Evolutionary conservation across 1,140 invertebrate species (phyloP).

Genomic region (Leptinotarsa texana): DNA sequence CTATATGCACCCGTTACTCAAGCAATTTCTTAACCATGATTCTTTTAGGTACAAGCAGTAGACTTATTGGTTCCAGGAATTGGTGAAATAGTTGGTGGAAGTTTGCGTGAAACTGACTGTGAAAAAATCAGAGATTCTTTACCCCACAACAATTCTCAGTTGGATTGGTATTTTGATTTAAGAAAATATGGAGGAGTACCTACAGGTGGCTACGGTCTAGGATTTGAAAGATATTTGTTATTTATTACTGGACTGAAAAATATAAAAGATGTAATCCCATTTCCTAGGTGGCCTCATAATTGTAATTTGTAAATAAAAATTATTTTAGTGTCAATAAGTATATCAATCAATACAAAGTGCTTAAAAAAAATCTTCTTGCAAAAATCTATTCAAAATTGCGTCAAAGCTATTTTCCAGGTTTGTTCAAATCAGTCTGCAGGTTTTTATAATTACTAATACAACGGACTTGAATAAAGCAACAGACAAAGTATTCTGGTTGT

Average conservation of each 20-base stretch:
- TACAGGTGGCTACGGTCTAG: constrained; percentile 93
- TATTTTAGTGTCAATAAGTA: background rate
- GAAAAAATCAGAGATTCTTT: constrained; percentile 66
- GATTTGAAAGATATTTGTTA: constrained; percentile 91
- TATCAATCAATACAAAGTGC: background rate
- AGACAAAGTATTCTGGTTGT: too few relatives aligned
- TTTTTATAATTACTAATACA: background rate
- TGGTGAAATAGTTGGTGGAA: constrained; percentile 93
- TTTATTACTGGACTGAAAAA: constrained; percentile 78
- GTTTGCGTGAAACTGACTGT: constrained; percentile 84
- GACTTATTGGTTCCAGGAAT: constrained; percentile 87
- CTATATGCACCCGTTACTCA: too few relatives aligned
- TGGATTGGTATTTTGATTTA: constrained; percentile 92
- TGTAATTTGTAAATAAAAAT: constrained; percentile 68
- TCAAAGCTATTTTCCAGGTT: background rate
- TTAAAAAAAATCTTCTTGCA: background rate
- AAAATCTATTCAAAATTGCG: background rate
- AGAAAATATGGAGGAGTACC: constrained; percentile 85
- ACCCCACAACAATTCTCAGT: constrained; percentile 58
- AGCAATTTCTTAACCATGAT: background rate
- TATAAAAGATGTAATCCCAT: constrained; percentile 94
- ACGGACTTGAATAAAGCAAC: too few relatives aligned
- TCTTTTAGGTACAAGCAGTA: constrained; percentile 73
- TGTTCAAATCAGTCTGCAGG: background rate
- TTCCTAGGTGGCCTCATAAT: constrained; percentile 90